phyloP scores from a whole-genome alignment of 2,888 invertebrate species.

The Metacarcinus magister region DNA sequence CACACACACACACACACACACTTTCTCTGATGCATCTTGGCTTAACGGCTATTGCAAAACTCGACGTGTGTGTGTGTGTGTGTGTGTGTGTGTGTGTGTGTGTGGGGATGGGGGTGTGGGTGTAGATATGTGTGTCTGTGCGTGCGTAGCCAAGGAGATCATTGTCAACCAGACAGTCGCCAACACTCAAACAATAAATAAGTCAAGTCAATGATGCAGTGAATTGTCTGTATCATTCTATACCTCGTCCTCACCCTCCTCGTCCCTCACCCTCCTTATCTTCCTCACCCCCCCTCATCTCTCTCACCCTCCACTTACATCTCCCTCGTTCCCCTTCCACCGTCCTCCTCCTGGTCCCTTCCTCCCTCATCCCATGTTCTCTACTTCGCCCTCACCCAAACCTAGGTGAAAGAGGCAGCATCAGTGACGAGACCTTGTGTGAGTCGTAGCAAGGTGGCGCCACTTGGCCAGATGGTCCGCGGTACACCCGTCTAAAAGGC shows the following conservation, averaged over 20 bases:
- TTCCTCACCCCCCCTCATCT: background rate
- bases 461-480: background rate
- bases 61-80: constrained; percentile 14
- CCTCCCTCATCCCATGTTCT: background rate
- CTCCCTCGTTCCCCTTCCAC: background rate
- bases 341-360: background rate
- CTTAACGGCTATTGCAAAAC: background rate
- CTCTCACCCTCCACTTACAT: background rate
- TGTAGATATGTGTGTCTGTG: background rate
- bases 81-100: background rate
- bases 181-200: too few species aligned
- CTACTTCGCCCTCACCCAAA: background rate
- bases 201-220: too few species aligned
- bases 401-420: background rate
- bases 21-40: background rate
- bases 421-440: background rate
- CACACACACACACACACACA: constrained; percentile 12
- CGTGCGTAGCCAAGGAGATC: background rate
- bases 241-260: background rate
- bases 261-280: background rate
- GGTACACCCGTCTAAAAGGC: background rate
- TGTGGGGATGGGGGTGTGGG: background rate
- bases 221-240: too few species aligned
- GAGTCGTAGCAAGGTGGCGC: background rate
- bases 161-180: background rate